These are phyloP conservation scores for Zoroaster sp. DNA, from an alignment of 53 echinoderm and acorn worm species.

Conservation along the genomic window DNA sequence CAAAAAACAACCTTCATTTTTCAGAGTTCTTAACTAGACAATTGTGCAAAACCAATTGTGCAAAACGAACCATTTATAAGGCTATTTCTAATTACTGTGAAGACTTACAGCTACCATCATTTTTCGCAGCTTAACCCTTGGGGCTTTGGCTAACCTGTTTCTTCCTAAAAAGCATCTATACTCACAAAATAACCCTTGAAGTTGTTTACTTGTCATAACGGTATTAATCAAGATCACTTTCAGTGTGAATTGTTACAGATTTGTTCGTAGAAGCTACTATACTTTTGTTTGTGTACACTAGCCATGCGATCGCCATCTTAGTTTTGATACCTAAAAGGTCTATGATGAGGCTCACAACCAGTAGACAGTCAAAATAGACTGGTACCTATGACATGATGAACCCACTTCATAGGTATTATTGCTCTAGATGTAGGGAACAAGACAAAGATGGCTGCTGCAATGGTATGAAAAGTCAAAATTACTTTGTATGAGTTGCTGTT, in stretches of 20 bases:
- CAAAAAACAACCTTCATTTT: no score
- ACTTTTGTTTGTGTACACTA: not conserved
- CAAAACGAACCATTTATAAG: not conserved
- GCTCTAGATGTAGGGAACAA: not conserved
- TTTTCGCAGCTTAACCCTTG: not conserved
- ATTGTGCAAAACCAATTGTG: not conserved
- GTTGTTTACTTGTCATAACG: not conserved
- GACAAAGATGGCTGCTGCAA: not conserved
- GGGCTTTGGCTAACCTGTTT: not conserved
- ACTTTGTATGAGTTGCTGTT: no score
- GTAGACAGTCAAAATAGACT: no score
- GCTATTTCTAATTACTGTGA: not conserved
- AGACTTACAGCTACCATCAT: not conserved
- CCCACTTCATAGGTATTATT: not conserved
- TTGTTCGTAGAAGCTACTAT: no score
- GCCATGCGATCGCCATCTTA: not conserved
- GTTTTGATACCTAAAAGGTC: not conserved
- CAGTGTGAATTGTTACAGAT: no score
- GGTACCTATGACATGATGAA: not conserved
- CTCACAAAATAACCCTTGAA: not conserved
- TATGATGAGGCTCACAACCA: not conserved
- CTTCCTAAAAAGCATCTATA: not conserved
- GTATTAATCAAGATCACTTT: no score
- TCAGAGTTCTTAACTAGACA: not conserved
- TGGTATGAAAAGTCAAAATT: not conserved